These are phyloP conservation scores for Sylvietta virens DNA, from an alignment of 2,113 vertebrate genomes.

Conservation along the genomic window DNA sequence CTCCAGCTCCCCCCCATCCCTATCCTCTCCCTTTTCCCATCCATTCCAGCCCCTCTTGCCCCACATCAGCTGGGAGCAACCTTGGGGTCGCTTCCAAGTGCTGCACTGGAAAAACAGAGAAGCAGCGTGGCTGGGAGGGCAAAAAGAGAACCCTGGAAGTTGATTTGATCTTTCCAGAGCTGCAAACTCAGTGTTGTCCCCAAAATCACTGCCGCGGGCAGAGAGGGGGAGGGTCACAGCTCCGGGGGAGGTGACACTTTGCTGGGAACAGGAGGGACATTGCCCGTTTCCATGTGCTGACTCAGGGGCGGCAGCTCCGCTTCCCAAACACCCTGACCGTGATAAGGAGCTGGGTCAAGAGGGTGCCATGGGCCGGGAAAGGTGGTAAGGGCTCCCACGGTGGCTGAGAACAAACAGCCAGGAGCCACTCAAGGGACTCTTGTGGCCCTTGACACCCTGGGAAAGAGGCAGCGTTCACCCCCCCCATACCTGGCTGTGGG, in stretches of 20 bases:
- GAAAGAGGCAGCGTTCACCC: rapidly evolving
- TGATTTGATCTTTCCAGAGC: too few species aligned
- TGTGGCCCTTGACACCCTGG: not conserved
- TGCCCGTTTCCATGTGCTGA: rapidly evolving
- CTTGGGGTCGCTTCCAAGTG: rapidly evolving
- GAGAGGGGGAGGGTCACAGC: not conserved
- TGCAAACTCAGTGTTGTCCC: not conserved
- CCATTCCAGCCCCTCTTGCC: not conserved
- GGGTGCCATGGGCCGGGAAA: rapidly evolving
- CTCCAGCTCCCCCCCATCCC: not conserved
- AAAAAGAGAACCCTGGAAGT: not conserved
- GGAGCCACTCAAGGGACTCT: not conserved
- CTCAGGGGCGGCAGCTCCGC: not conserved
- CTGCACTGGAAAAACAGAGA: rapidly evolving
- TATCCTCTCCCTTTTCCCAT: rapidly evolving
- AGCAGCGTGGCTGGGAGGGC: rapidly evolving
- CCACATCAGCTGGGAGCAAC: not conserved
- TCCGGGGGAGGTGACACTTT: rapidly evolving
- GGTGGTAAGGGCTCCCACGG: rapidly evolving
- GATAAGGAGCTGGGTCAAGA: not conserved
- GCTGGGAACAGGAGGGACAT: not conserved
- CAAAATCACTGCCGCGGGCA: rapidly evolving
- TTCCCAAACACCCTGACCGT: rapidly evolving
- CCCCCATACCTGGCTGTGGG: rapidly evolving
- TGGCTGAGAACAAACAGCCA: not conserved